Evolutionary conservation across 2,888 invertebrate species (phyloP), one percentile per base, ranked within the genome.

Genomic region (Gonocerus acuteangulatus): DNA sequence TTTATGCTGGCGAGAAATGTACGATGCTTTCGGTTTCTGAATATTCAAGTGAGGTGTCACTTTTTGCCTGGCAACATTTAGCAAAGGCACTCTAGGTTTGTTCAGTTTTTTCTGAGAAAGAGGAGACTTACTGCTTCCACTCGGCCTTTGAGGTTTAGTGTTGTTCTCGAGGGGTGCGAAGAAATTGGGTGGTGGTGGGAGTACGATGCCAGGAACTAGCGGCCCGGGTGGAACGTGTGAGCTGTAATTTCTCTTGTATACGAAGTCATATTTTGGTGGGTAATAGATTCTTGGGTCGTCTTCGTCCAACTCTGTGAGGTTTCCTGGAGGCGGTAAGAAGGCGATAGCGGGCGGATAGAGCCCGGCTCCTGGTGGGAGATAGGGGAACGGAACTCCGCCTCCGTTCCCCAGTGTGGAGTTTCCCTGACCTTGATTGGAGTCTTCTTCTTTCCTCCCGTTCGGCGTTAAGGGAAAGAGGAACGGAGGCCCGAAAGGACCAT

Each of bases 201-300:
- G 75, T 22, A 92, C 85, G 65, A 92, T 90, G 54, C 91, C 92
- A 2, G 92, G 92, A 6, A 92, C 91, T 63, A 92, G 75, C 0
- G 91, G 92, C 48, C 92, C 90, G 0, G 90, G 87, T 45, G 87
- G 85, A 34, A 91, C 89, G 11, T 77, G 73, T 49, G 82, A 83
- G 44, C 85, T 80, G 75, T 90, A 89, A 72, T 87, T 87, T 72
- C 80, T 82, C 72, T 82, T 84, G 75, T 87, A 90, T 68, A 86
- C 85, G 78, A 89, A 89, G 75, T 88, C 90, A 78, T 92, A 92
- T 13, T 90, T 89, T 71, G 91, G 91, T 71, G 91, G 91, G 80
- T 92, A 90, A 72, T 90, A 92, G 60, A 91, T 84, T 69, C 90
- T 89, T 71, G 90, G 90, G 80, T 92, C 91, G 77, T 92, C 91